A percentile compares a stretch with the other conserved stretches of the same genome.
phyloP scores from a whole-genome alignment of 2,797 vertebrate species.

The Darevskia mixta region DNA sequence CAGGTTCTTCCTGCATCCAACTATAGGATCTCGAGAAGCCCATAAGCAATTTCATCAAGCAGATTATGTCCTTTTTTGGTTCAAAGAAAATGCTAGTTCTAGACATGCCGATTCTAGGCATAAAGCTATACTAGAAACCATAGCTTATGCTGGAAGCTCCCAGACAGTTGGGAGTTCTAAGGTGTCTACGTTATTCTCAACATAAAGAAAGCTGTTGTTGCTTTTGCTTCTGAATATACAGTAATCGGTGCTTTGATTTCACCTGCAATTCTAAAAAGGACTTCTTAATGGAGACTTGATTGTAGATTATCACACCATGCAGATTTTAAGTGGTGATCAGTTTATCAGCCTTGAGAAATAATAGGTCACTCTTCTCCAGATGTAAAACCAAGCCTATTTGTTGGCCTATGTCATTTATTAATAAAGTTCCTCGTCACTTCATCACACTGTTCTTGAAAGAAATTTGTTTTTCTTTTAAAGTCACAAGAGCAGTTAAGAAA shows the following conservation, averaged over 20 bases:
- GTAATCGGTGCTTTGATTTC: fast-evolving
- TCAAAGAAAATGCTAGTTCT: not conserved
- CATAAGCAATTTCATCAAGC: not conserved
- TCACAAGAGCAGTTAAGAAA: slow-evolving; percentile 78
- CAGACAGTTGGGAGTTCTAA: not conserved
- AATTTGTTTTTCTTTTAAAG: slow-evolving; percentile 80
- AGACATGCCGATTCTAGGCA: not conserved
- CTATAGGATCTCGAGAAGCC: not conserved
- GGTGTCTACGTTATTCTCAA: not conserved
- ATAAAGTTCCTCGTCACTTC: slow-evolving; percentile 48
- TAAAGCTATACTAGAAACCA: slow-evolving; percentile 20
- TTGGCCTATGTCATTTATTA: not conserved
- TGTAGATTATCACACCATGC: not conserved
- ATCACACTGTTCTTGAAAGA: slow-evolving; percentile 65
- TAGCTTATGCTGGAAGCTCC: slow-evolving; percentile 17
- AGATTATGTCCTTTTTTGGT: not conserved
- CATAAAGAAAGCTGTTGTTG: not conserved
- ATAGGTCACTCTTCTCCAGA: not conserved
- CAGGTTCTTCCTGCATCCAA: not conserved
- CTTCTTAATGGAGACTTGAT: not conserved
- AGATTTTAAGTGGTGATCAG: not conserved
- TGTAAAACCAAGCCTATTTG: not conserved
- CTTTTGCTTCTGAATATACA: not conserved
- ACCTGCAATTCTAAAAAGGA: not conserved
- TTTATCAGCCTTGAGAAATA: not conserved